Base-by-base conservation (phyloP, 2,888 invertebrate species). In the Willowsia nigromaculata region DNA sequence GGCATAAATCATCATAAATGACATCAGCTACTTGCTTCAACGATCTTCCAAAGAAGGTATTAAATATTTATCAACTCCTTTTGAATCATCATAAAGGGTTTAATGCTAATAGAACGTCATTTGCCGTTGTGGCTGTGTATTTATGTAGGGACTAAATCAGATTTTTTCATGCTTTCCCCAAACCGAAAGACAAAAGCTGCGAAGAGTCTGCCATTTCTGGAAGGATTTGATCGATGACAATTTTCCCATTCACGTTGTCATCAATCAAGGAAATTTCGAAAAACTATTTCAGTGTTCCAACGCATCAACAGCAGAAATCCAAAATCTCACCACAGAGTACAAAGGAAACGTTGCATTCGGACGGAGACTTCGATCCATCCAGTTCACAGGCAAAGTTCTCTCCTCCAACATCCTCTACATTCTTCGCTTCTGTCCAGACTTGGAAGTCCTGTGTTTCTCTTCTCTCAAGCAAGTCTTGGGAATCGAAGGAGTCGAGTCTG, bases 301-400 rank as follows among this genome's bases (percentile, higher is more conserved):
- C 37, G 91, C 90, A 0, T n/a, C 30, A 3, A 74, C 47, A 62
- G 91, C 43, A 6, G 88, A 74, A 25, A 78, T 91, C 13, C 53
- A 84, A 4, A 88, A 83, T 53, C 81, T 91, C 0, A 89, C 86
- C 9, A 37, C 56, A 9, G 91, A 91, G 59, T 89, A 83, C 47
- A 65, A 74, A 2, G 86, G 68, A 18, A 18, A 37, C 5, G 81
- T 90, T 7, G 88, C 68, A 15, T 91, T 91, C 78, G 76, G 80
- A 3, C 6, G 37, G 4, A 37, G 56, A 0, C 18, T 90, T 4
- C 65, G 78, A n/a, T 53, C 74, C 13, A 76, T 91, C 9, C 53
- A 82, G 76, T 80, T 89, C 18, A 53, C 65, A 4, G 91, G 91
- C 30, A 91, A 91, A 82, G 90, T 91, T 15, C 81, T 91, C 6